These are phyloP conservation scores for Mesaphorura yosii DNA, from an alignment of 1,140 invertebrate species.

Conservation along the genomic window DNA sequence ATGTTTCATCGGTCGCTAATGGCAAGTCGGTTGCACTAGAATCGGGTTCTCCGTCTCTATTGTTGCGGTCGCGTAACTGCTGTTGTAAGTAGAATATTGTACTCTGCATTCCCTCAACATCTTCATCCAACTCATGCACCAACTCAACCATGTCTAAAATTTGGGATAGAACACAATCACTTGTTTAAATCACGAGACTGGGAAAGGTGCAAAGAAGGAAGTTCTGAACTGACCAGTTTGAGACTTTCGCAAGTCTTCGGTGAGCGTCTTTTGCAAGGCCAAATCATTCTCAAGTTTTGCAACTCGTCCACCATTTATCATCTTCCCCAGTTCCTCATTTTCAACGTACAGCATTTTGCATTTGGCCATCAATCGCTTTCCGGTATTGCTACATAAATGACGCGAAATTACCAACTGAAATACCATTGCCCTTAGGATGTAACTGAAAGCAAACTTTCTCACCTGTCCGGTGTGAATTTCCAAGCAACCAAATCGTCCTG, in stretches of 20 bases:
- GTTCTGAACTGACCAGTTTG: constrained; percentile 65
- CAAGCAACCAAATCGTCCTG: constrained; percentile 95
- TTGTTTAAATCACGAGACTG: not conserved
- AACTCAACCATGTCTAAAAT: constrained; percentile 86
- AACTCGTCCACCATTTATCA: constrained; percentile 85
- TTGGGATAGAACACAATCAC: no score
- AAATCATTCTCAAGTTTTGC: constrained; percentile 93
- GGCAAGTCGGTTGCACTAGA: no score
- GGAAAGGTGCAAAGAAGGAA: not conserved
- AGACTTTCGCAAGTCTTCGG: constrained; percentile 92
- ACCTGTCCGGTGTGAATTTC: constrained; percentile 94
- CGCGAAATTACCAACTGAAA: constrained; percentile 1
- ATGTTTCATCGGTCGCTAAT: no score
- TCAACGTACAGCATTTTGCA: constrained; percentile 92
- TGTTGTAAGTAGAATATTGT: constrained; percentile 89
- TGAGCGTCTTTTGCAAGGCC: constrained; percentile 86
- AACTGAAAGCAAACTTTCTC: constrained; percentile 2
- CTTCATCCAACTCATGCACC: constrained; percentile 88
- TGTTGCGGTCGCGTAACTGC: constrained; percentile 72
- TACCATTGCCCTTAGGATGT: not conserved
- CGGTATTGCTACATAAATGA: constrained; percentile 61
- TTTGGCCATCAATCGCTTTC: constrained; percentile 95
- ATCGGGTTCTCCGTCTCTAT: no score
- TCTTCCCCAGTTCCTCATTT: constrained; percentile 93
- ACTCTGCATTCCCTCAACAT: constrained; percentile 96